Evolutionary conservation across 2,113 vertebrate genomes (phyloP), one percentile per base, ranked within the genome.

Genomic region (Drymodes brunneopygia): DNA sequence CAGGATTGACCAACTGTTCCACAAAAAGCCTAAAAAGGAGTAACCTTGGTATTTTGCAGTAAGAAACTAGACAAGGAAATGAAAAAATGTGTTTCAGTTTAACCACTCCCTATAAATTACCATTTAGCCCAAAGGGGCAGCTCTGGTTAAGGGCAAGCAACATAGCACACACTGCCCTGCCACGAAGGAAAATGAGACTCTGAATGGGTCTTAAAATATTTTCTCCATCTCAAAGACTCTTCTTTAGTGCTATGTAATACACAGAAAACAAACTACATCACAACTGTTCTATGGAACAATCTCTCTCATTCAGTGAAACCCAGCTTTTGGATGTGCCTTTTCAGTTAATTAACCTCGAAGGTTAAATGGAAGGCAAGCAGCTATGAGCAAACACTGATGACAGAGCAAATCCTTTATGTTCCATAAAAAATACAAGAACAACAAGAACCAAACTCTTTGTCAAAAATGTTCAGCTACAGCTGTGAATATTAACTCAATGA

Each of bases 271-370:
- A 95, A 97, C 70, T 61, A 73, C 14, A 18, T 69, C n/a, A 17
- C 66, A 79, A 58, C 28, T 40, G 19, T 22, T 78, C 69, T 58
- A 56, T 3, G 70, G 53, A 93, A 71, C 12, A 77, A 96, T 89
- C 91, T 82, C 83, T 21, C 61, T 74, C 62, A 57, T 27, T 44
- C 36, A 73, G 28, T 40, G 23, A 94, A 82, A 65, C 35, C 40
- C 50, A 60, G 61, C 48, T 74, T 97, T 86, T 88, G 48, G 86
- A 85, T 27, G 62, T 17, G 45, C 51, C 75, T 94, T 90, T 27
- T 61, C 53, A 47, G 60, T 79, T 86, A 96, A 92, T 95, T 91
- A 92, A 54, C 71, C 87, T 87, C 94, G 44, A 93, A 78, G 81
- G 56, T 92, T 95, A 93, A 95, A 65, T 38, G 75, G 56, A 90